phyloP scores from a whole-genome alignment of 2,888 invertebrate genomes.

The Melieria omissa region DNA sequence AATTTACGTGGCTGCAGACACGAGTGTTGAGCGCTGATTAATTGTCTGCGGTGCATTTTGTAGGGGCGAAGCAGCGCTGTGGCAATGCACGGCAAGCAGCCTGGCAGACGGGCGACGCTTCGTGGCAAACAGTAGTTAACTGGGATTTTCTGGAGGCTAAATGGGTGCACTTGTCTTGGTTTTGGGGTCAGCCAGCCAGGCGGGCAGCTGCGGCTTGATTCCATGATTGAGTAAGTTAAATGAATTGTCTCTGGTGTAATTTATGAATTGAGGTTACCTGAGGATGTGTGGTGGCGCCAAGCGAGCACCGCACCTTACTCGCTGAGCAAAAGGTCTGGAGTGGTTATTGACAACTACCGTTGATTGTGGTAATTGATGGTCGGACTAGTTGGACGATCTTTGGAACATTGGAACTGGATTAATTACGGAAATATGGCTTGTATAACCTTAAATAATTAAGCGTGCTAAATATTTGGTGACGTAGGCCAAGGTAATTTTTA shows the following conservation, averaged over 20 bases:
- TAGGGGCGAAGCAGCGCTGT: no score
- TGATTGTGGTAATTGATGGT: slow-evolving; percentile 44
- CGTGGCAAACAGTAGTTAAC: slow-evolving; percentile 24
- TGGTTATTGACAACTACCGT: no score
- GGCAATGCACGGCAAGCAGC: no score
- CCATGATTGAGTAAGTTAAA: neutral
- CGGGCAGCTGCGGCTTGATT: neutral
- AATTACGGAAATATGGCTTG: neutral
- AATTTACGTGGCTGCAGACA: neutral
- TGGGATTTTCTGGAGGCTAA: slow-evolving; percentile 9
- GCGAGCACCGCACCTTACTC: slow-evolving; percentile 5
- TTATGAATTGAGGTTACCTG: neutral
- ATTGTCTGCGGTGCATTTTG: no score
- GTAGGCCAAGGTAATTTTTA: no score
- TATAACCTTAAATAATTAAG: slow-evolving; percentile 14
- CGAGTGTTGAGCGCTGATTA: no score
- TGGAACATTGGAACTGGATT: neutral
- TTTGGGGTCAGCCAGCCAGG: neutral
- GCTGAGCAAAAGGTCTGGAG: neutral
- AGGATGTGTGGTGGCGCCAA: slow-evolving; percentile 22
- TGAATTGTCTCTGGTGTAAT: neutral
- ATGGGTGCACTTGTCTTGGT: slow-evolving; percentile 23
- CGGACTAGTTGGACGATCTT: slow-evolving; percentile 36
- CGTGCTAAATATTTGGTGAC: no score
- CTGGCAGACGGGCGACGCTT: no score